Evolutionary conservation across 1,140 invertebrate species (phyloP).

Genomic region (Bombus confusus): DNA sequence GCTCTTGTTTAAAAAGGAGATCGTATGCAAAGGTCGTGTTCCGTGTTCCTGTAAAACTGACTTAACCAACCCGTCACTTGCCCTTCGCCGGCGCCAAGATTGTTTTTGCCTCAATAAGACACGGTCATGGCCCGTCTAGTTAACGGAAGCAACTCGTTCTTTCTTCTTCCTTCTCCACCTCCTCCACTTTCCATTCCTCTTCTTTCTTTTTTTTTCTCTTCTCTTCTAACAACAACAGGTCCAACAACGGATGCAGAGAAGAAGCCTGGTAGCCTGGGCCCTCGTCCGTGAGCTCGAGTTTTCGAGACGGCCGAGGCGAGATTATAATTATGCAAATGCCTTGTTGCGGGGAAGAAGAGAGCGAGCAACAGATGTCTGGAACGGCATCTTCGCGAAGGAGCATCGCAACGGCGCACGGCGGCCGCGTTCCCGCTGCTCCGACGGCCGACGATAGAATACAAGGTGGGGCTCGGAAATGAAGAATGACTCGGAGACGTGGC

Average conservation of each 20-base stretch:
- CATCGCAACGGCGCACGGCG: conserved; percentile 20
- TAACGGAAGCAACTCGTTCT: conserved; percentile 66
- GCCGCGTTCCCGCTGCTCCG: conserved; percentile 10
- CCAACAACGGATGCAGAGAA: conserved; percentile 53
- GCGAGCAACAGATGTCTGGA: conserved; percentile 72
- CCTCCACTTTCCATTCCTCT: background rate
- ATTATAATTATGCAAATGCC: conserved; percentile 75
- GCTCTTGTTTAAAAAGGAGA: background rate
- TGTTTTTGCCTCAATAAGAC: conserved; percentile 65
- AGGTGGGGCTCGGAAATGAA: conserved; percentile 60
- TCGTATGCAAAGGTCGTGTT: conserved; percentile 26
- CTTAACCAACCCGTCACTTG: conserved; percentile 38
- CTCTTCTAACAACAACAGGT: conserved; percentile 46
- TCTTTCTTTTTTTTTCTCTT: conserved; percentile 7
- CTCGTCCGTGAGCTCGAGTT: conserved; percentile 48
- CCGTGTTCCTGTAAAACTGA: conserved; percentile 25
- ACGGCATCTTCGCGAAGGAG: conserved; percentile 62
- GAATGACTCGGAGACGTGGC: conserved; percentile 52
- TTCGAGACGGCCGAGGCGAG: conserved; percentile 69
- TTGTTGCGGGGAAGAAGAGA: conserved; percentile 67
- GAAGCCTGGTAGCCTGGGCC: conserved; percentile 17
- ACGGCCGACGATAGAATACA: conserved; percentile 53
- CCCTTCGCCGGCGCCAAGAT: conserved; percentile 40
- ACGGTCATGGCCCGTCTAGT: conserved; percentile 46
- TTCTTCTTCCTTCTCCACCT: conserved; percentile 11